A percentile compares a stretch with the other conserved stretches of the same genome.
Evolutionary conservation across 2,797 vertebrate genomes (phyloP).

Genomic region (Micromesistius poutassou): DNA sequence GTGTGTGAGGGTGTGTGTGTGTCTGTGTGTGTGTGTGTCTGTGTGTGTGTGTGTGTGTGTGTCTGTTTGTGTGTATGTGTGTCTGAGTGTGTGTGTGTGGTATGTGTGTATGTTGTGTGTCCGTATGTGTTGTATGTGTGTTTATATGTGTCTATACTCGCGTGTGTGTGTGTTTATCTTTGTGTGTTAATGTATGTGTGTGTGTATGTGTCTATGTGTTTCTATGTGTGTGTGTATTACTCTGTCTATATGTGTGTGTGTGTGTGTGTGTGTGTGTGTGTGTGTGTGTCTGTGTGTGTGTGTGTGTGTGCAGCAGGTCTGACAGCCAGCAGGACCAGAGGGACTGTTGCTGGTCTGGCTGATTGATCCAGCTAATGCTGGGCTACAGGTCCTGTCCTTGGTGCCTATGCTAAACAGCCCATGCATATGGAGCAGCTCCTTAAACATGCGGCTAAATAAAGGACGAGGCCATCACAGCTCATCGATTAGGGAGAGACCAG

Average conservation of each 20-base stretch:
- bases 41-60: not conserved
- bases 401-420: slow-evolving; percentile 64
- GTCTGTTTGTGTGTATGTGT: not conserved
- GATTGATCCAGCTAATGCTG: slow-evolving; percentile 67
- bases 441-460: slow-evolving; percentile 67
- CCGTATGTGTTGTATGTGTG: no score
- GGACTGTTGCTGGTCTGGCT: slow-evolving; percentile 60
- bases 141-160: no score
- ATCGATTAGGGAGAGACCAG: slow-evolving; percentile 50
- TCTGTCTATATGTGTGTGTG: slow-evolving; percentile 17
- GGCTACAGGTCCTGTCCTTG: slow-evolving; percentile 67
- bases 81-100: no score
- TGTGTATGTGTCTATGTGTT: slow-evolving; percentile 34
- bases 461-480: slow-evolving; percentile 63
- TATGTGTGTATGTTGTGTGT: no score
- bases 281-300: slow-evolving; percentile 38
- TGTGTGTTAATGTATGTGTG: slow-evolving; percentile 2
- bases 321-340: slow-evolving; percentile 64
- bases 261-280: slow-evolving; percentile 32
- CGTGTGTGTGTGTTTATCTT: no score
- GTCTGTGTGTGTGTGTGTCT: no score
- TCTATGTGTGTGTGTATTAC: slow-evolving; percentile 31
- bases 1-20: slow-evolving; percentile 31
- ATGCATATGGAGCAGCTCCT: slow-evolving; percentile 67
- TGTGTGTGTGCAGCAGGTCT: slow-evolving; percentile 54